Conservation (phyloP, 1,140 invertebrate genomes). For the Eurytemora carolleeae region DNA sequence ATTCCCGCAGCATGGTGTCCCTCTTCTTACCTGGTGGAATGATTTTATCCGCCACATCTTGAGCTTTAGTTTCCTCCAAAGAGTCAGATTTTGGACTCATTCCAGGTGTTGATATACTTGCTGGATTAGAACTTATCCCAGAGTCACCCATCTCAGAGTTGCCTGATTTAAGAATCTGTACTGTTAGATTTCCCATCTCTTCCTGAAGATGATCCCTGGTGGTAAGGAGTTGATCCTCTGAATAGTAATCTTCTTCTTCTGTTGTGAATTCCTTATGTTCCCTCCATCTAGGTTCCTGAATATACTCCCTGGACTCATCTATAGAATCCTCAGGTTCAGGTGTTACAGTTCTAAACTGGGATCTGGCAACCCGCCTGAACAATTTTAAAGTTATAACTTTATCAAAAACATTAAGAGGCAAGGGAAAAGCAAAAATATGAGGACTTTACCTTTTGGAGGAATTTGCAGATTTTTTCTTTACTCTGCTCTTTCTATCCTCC, state of each 20-base stretch:
- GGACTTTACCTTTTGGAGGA: too few relatives aligned
- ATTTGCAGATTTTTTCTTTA: too few relatives aligned
- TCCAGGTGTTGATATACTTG: neutral
- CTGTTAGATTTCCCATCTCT: neutral
- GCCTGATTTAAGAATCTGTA: neutral
- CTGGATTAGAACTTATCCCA: neutral
- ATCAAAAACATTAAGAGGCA: too few relatives aligned
- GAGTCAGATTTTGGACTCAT: neutral
- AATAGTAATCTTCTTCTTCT: too few relatives aligned
- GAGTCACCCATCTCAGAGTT: neutral
- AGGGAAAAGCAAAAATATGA: too few relatives aligned
- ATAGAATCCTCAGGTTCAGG: too few relatives aligned
- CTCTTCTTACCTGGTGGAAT: neutral
- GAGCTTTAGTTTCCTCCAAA: neutral
- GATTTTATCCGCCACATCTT: neutral
- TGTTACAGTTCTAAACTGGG: neutral
- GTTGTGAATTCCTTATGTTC: too few relatives aligned
- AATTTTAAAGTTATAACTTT: too few relatives aligned
- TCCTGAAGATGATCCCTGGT: neutral
- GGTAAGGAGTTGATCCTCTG: too few relatives aligned
- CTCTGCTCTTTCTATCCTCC: too few relatives aligned
- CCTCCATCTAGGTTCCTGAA: too few relatives aligned
- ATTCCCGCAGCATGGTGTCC: neutral
- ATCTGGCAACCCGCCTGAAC: neutral
- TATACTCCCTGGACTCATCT: too few relatives aligned